Percentiles rank a stretch among this genome's conserved stretches.
Evolutionary conservation across 2,113 vertebrate genomes (phyloP).

Genomic region (Reinhardtius hippoglossoides): DNA sequence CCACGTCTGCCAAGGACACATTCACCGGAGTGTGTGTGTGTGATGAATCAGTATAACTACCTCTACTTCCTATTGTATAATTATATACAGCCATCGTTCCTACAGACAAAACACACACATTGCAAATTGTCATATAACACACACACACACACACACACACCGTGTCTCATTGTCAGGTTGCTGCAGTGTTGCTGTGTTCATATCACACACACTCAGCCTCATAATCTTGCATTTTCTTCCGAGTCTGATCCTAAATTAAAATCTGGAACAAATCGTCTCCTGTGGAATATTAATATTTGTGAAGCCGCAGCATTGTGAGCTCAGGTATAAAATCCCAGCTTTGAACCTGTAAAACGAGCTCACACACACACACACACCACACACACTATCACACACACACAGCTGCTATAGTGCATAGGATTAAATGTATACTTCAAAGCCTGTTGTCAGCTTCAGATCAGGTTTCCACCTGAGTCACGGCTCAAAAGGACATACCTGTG

Average conservation of each 20-base stretch:
- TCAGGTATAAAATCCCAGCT: slow-evolving; percentile 32
- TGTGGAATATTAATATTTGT: slow-evolving; percentile 34
- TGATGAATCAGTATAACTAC: not conserved
- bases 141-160: slow-evolving; percentile 1
- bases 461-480: slow-evolving; percentile 58
- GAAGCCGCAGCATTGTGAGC: slow-evolving; percentile 9
- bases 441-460: slow-evolving; percentile 59
- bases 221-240: slow-evolving; percentile 2
- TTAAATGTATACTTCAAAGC: slow-evolving; percentile 36
- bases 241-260: slow-evolving; percentile 40
- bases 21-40: too few species aligned
- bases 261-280: slow-evolving; percentile 28
- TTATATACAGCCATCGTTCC: not conserved
- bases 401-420: slow-evolving; percentile 27
- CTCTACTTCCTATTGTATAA: not conserved
- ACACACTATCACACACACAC: not conserved
- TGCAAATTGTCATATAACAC: not conserved
- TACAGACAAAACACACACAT: too few species aligned
- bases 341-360: slow-evolving; percentile 42
- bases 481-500: slow-evolving; percentile 55
- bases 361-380: slow-evolving; percentile 26
- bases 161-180: not conserved
- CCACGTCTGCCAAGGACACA: too few species aligned
- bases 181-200: slow-evolving; percentile 13
- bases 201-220: not conserved